Conservation (phyloP, 2,888 invertebrate species). For the Odiellus spinosus region DNA sequence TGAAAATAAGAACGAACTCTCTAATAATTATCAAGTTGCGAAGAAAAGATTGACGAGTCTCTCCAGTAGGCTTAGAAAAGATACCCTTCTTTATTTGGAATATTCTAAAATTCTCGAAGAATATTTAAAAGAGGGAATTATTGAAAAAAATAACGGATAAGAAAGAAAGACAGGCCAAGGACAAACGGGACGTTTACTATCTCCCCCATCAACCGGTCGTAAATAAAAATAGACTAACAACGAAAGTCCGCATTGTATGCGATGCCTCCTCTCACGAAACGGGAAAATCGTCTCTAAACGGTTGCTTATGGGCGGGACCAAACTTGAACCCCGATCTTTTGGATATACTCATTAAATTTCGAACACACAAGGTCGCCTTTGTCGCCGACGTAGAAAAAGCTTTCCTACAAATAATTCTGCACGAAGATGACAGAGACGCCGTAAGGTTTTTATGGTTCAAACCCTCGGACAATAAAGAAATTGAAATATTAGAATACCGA, state of each 20-base stretch:
- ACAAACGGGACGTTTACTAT: background rate
- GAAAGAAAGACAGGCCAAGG: too few relatives aligned
- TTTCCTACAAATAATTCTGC: constrained; percentile 3
- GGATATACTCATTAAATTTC: constrained; percentile 2
- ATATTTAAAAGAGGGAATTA: too few relatives aligned
- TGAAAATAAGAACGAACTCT: too few relatives aligned
- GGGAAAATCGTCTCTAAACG: constrained; percentile 6
- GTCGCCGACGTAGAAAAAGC: constrained; percentile 6
- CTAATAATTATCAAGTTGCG: background rate
- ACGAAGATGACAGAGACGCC: constrained; percentile 2
- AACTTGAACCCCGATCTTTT: constrained; percentile 4
- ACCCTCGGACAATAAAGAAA: too few relatives aligned
- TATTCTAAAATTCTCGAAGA: background rate
- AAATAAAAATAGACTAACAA: background rate
- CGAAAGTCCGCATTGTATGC: constrained; percentile 5
- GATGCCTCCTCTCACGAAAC: constrained; percentile 5
- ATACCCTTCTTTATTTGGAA: background rate
- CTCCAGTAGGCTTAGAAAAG: background rate
- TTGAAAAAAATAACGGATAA: too few relatives aligned
- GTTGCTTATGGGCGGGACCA: constrained; percentile 2
- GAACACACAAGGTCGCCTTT: constrained; percentile 10
- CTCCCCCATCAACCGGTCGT: constrained; percentile 6
- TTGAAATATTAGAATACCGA: too few relatives aligned
- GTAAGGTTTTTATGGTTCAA: constrained; percentile 1
- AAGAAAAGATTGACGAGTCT: background rate